These are phyloP conservation scores for Crotophaga sulcirostris DNA, from an alignment of 2,113 vertebrate genomes.

Conservation along the genomic window DNA sequence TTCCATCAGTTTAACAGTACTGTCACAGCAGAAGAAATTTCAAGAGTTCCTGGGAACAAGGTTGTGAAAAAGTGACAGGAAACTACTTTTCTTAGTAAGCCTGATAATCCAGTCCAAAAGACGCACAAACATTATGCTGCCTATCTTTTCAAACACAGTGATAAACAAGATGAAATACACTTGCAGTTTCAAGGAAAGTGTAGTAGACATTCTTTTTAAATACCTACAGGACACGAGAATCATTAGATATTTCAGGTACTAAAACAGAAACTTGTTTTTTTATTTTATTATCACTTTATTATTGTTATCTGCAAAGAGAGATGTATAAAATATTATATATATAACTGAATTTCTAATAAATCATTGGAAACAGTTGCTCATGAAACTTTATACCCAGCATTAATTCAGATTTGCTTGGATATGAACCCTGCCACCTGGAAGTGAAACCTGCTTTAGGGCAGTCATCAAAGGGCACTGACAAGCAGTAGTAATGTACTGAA, in stretches of 20 bases:
- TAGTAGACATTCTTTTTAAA: not conserved
- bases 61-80: not conserved
- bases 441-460: not conserved
- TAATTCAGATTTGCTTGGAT: not conserved
- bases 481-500: not conserved
- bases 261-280: not conserved
- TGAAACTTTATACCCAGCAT: not conserved
- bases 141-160: not conserved
- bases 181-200: not conserved
- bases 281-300: not conserved
- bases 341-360: not conserved
- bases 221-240: not conserved
- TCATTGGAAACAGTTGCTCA: not conserved
- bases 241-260: not conserved
- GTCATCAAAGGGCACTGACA: not conserved
- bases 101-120: not conserved
- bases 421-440: not conserved
- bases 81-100: not conserved
- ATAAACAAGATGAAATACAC: not conserved
- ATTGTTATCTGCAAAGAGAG: not conserved
- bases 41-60: not conserved
- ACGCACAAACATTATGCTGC: not conserved
- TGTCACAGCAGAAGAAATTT: not conserved
- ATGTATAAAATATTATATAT: not conserved
- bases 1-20: not conserved